Conservation (phyloP, 2,113 vertebrate genomes). For the Xiphorhynchus elegans region DNA sequence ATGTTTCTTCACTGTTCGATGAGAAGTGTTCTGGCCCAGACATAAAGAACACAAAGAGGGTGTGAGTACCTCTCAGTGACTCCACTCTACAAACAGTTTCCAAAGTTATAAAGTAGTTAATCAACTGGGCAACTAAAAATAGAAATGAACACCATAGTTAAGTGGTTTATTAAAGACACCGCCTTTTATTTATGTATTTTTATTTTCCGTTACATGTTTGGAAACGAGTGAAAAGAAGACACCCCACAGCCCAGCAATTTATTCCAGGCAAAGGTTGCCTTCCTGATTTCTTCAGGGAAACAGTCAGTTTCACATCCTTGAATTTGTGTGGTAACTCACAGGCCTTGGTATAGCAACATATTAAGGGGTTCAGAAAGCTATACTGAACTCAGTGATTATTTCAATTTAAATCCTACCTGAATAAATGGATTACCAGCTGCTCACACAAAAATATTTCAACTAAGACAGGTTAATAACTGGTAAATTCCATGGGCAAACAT, state of each 20-base stretch:
- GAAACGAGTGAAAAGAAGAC: neutral
- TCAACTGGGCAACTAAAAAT: neutral
- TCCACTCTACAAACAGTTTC: neutral
- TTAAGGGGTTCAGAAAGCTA: neutral
- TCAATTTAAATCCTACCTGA: neutral
- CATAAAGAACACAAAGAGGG: neutral
- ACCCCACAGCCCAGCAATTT: neutral
- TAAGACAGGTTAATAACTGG: neutral
- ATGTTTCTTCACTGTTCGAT: neutral
- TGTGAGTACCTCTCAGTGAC: neutral
- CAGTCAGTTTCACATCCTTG: neutral
- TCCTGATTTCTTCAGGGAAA: neutral
- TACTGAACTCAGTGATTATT: neutral
- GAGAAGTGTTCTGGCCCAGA: neutral
- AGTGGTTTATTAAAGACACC: neutral
- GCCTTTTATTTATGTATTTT: neutral
- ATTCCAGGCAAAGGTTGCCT: neutral
- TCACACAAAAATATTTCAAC: neutral
- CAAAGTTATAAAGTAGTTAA: neutral
- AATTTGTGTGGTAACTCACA: neutral
- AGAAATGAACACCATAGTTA: neutral
- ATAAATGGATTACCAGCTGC: neutral
- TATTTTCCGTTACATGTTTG: neutral
- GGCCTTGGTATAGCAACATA: neutral
- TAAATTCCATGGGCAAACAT: neutral